Base-by-base conservation (phyloP, 1,140 invertebrate genomes). In the Drosophila elegans region DNA sequence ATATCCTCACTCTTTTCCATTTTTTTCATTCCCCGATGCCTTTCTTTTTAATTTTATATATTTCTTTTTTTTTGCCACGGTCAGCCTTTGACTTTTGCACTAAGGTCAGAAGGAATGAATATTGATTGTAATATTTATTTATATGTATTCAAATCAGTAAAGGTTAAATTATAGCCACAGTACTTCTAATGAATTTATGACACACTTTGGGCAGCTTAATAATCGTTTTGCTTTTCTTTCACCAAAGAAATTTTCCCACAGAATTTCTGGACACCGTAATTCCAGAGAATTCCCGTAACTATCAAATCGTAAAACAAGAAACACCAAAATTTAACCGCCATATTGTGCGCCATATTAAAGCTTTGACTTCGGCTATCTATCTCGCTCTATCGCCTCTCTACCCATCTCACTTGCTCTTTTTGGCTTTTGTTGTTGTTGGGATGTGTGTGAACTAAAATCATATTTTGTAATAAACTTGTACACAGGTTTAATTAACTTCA, bases 381-480 rank as follows among this genome's bases (percentile, higher is more conserved):
- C 57, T 34, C 66, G 13, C 32, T 59, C 55, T n/a, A 32, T 10
- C 9, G 1, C n/a, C 9, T 2, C 39, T 32, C 38, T 44, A 21
- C 1, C 59, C 25, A 6, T 63, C 13, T 27, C 42, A 39, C 32
- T 64, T 46, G 6, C 29, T 3, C 46, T 6, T 41, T 45, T 38
- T 45, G 9, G 48, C 16, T 21, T 13, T 25, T 13, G 29, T 61
- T 13, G 11, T 36, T 48, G 63, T 45, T 51, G 39, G 45, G 51
- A 16, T 61, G 56, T 67, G 75, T 86, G 81, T 80, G 77, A 85
- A 84, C 77, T 74, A 85, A 84, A 84, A 83, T 83, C 63, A 89
- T 89, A 89, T 88, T 88, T 88, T 88, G 84, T 89, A 88, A 88
- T 88, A 88, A 88, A 88, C 73, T 74, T 89, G 84, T 88, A 84